Percentiles rank a stretch among this genome's conserved stretches.
Conservation (phyloP, 2,888 invertebrate genomes). For the Dasypolia templi region DNA sequence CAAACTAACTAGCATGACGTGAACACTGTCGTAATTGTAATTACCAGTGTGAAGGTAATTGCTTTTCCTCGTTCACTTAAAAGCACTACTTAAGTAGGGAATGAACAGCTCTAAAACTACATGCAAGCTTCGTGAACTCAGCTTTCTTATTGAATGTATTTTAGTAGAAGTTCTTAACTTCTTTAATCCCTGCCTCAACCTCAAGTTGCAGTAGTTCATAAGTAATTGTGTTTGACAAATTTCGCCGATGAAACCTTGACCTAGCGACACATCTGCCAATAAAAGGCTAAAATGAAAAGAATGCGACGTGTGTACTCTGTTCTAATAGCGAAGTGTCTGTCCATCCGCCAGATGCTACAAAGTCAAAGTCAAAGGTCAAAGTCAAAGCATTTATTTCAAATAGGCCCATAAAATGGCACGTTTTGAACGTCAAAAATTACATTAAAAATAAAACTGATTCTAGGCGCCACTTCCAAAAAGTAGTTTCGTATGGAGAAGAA, state of each 20-base stretch:
- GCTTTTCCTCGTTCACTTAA: slow-evolving; percentile 72
- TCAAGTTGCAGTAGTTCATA: background rate
- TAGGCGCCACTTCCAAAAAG: too few relatives aligned
- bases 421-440: too few relatives aligned
- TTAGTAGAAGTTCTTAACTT: background rate
- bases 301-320: background rate
- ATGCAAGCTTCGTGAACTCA: slow-evolving; percentile 44
- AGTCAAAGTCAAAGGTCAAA: too few relatives aligned
- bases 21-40: slow-evolving; percentile 73
- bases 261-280: background rate
- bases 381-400: too few relatives aligned
- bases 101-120: slow-evolving; percentile 63
- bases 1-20: slow-evolving; percentile 67
- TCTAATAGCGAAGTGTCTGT: background rate
- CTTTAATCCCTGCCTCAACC: background rate
- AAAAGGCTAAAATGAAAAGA: background rate
- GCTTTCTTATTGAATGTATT: slow-evolving; percentile 49
- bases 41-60: slow-evolving; percentile 76
- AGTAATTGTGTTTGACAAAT: background rate
- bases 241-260: background rate
- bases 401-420: too few relatives aligned
- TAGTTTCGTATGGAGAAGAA: too few relatives aligned
- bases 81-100: slow-evolving; percentile 71
- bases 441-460: too few relatives aligned
- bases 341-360: background rate